Conservation (phyloP, 2,797 vertebrate genomes). For the Hephaestus fuliginosus region DNA sequence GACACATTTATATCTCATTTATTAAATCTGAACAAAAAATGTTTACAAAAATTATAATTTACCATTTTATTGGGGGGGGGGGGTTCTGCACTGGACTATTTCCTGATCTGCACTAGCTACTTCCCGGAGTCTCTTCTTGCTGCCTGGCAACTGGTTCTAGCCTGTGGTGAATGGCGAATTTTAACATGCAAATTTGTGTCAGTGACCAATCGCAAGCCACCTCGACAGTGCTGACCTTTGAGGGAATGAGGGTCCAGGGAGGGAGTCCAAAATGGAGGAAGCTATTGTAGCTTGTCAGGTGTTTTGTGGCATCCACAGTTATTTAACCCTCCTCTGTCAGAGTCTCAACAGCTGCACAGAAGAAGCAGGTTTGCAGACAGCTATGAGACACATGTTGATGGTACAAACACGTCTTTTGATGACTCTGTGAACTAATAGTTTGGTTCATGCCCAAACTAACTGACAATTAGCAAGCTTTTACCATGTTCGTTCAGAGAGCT, state of each 20-base stretch:
- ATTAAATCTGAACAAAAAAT: constrained; percentile 3
- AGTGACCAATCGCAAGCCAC: too few species aligned
- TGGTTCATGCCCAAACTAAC: too few species aligned
- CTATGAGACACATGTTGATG: background rate
- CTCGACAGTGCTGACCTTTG: background rate
- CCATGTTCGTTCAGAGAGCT: too few species aligned
- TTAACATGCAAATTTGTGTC: background rate
- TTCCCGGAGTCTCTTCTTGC: background rate
- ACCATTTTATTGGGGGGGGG: background rate
- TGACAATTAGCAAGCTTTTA: too few species aligned
- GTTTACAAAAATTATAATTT: background rate
- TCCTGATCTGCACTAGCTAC: too few species aligned
- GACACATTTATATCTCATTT: constrained; percentile 11
- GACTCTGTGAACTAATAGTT: too few species aligned
- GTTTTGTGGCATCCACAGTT: background rate
- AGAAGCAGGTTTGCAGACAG: background rate
- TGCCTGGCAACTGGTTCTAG: background rate
- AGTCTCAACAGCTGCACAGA: background rate
- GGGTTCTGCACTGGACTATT: too few species aligned
- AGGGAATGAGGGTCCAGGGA: background rate
- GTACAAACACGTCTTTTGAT: too few species aligned
- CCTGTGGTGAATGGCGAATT: background rate
- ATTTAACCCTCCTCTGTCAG: background rate
- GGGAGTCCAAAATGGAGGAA: background rate
- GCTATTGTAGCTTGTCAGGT: background rate